Conservation (phyloP, 2,797 vertebrate species). For the Hemitrygon akajei region DNA sequence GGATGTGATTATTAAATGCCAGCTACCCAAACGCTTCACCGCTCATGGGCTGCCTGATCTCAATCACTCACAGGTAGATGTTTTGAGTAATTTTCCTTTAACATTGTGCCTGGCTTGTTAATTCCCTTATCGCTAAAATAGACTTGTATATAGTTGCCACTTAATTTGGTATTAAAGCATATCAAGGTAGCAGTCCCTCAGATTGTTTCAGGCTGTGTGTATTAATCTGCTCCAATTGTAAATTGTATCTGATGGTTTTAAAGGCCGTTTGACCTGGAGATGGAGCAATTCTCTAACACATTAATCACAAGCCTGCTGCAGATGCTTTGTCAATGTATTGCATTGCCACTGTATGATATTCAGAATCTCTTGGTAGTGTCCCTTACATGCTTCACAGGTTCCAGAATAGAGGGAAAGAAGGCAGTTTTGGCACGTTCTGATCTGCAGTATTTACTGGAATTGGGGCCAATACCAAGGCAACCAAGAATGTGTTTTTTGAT, state of each 20-base stretch:
- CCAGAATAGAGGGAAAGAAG: neutral
- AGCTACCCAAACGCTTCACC: constrained; percentile 97
- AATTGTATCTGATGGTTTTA: neutral
- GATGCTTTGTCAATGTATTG: neutral
- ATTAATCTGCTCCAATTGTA: neutral
- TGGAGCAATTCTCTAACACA: neutral
- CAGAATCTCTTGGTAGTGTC: neutral
- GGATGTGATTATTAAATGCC: constrained; percentile 95
- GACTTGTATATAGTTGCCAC: too few relatives aligned
- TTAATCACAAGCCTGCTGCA: neutral
- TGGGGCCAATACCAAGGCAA: neutral
- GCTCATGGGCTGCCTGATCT: constrained; percentile 96
- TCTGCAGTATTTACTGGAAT: neutral
- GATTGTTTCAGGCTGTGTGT: neutral
- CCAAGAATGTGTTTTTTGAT: neutral
- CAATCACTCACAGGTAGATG: constrained; percentile 88
- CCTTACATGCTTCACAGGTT: neutral
- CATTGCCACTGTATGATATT: neutral
- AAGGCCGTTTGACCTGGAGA: neutral
- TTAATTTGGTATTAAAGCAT: neutral
- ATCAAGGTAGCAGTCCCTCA: neutral
- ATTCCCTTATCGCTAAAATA: neutral
- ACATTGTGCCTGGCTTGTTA: neutral
- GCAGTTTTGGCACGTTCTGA: neutral
- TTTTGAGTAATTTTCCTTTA: neutral